These are phyloP conservation scores for Tanypteryx hageni DNA, from an alignment of 2,888 invertebrate species.

Conservation along the genomic window DNA sequence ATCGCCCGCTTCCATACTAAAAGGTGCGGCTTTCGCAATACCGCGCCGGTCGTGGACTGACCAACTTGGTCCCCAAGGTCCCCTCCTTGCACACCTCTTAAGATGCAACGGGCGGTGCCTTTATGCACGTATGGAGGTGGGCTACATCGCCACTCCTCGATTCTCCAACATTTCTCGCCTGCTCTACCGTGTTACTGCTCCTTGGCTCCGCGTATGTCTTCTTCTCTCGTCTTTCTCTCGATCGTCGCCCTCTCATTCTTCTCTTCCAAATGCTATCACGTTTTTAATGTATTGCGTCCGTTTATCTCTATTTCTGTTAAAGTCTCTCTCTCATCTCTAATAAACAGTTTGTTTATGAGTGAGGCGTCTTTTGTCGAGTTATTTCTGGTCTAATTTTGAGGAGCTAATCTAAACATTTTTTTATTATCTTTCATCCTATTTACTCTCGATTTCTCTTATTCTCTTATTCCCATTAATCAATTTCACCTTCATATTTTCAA, in stretches of 20 bases:
- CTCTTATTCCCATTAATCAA: no score
- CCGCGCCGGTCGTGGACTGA: neutral
- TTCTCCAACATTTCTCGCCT: neutral
- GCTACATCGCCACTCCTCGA: neutral
- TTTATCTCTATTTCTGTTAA: neutral
- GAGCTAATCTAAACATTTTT: no score
- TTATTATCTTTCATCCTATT: no score
- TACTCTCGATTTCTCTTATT: no score
- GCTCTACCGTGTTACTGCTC: neutral
- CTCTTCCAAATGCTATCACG: neutral
- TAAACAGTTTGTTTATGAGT: no score
- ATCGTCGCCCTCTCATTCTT: neutral
- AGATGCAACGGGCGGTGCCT: neutral
- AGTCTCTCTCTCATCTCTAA: no score
- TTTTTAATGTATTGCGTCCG: neutral
- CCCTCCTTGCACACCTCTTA: neutral
- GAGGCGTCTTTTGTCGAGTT: no score
- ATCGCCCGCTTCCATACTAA: slow-evolving; percentile 36
- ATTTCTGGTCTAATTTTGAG: no score
- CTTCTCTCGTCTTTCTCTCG: neutral
- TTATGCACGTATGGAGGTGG: neutral
- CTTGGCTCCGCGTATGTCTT: neutral
- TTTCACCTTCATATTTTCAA: no score
- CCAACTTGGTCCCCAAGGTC: no score
- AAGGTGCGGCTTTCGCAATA: slow-evolving; percentile 44